Base-by-base conservation (phyloP, 2,888 invertebrate species). In the Flexamia atlantica region DNA sequence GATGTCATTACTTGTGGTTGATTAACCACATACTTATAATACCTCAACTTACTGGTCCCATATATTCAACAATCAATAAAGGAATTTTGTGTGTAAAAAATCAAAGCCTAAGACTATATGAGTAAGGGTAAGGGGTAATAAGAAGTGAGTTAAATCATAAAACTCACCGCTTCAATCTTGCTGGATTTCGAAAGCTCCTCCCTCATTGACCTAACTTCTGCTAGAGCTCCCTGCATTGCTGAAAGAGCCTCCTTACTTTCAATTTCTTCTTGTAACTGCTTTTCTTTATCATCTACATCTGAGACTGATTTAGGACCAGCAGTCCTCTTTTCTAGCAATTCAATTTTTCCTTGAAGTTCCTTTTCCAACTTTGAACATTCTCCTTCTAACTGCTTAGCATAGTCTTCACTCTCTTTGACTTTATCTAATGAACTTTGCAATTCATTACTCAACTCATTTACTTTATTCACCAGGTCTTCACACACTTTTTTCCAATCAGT, bases 401-500 rank as follows among this genome's bases (percentile, higher is more conserved):
- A 17, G 12, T 79, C 36, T 57, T 79, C 57, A 20, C 50, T 53
- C 36, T 50, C 32, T n/a, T 57, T 28, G 7, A 79, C 57, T 53
- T 79, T 32, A 20, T 79, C 28, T 20, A 12, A 50, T 5, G 57
- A 32, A 28, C 36, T 28, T n/a, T 79, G 28, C 28, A 79, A 50
- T 50, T 79, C 28, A 12, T 32, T 57, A 32, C 17, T 53, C 2
- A 79, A 36, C 32, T 32, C 50, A 32, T 14, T 23, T 10, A 32
- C 57, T 17, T 79, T 5, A 3, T 53, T 79, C 14, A 17, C 0
- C 20, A 79, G 23, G 23, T 57, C 79, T 28, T 79, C 23, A 36
- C 32, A 53, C 1, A 50, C 50, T 3, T 9, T 30, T 32, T 79
- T 50, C 79, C 79, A 79, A 14, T 79, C 57, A 79, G 32, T 79